Base-by-base conservation (phyloP, 2,888 invertebrate species). In the Eupithecia exiguata region DNA sequence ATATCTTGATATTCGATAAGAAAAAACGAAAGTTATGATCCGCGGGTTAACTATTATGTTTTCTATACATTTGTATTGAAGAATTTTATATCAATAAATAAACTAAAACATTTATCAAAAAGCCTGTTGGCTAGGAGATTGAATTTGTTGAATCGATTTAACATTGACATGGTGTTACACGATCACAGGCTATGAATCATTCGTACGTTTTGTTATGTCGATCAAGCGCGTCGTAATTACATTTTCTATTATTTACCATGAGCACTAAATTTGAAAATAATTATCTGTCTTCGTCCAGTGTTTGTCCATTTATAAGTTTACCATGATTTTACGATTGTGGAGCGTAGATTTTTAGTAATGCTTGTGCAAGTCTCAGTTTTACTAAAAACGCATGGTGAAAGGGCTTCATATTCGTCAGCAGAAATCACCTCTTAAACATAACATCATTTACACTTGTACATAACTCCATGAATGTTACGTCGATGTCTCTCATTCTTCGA, bases 11-110 rank as follows among this genome's bases (percentile, higher is more conserved):
- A 36, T 63, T n/a, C 21, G 21, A 66, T 21, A 38, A 14, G 46
- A 71, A 61, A 63, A 67, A 68, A 46, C 65, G n/a, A 68, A 71
- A 61, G 66, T 40, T 76, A 81, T 76, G 78, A 78, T 70, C 78
- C 71, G 80, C 81, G 74, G 80, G 74, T 80, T 81, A 77, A 79
- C 80, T 82, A 82, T 80, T 79, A 38, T 61, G 71, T 73, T 83
- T 84, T 83, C 82, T 84, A 84, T 77, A 70, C 69, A 79, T 88
- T 89, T 90, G 88, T 91, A 91, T 88, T 89, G 89, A 88, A 87
- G 84, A 86, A 88, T 91, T 91, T 88, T 92, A 89, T 91, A 92
- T 89, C 90, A 92, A 90, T 92, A 93, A 92, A 91, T 87, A 88
- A 81, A 82, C 88, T 90, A 91, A 88, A 25, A 91, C 89, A 92